Base-by-base conservation (phyloP, 2,888 invertebrate genomes). In the Proisotoma minuta region DNA sequence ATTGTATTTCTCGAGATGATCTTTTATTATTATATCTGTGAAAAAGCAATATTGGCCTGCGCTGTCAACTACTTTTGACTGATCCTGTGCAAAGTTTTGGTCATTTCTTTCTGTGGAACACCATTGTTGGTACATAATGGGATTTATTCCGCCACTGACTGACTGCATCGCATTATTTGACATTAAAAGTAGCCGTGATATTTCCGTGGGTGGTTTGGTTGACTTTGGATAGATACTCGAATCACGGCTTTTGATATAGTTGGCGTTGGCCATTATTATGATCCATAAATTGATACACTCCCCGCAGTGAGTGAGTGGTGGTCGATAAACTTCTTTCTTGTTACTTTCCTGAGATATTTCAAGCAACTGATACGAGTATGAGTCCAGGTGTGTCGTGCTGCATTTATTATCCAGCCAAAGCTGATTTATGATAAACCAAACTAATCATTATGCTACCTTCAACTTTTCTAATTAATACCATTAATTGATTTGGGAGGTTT, bases 211-310 rank as follows among this genome's bases (percentile, higher is more conserved):
- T 43, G 43, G 43, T 20, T 43, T 43, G 15, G 34, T 34, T n/a
- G 43, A 43, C 20, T 43, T 18, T 20, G 5, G 10, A 5, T 15
- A 5, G 43, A 43, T 43, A 20, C 18, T 43, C 5, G 18, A 43
- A 43, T 20, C 43, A 43, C 43, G 5, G 18, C 43, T 43, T 43
- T 43, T 15, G 18, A 18, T 43, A 15, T 43, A 15, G 18, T 43
- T 43, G 18, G 43, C 43, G 18, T 20, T n/a, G n/a, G n/a, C 56
- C 47, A 56, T 56, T 56, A 56, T 56, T 56, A 43, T 56, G 56
- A 56, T 56, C 56, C 40, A 56, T 56, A 56, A 56, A 56, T 56
- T 56, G 56, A 56, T 56, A 56, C 56, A 23, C 56, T 56, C 56
- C 43, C 56, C 56, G 56, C 43, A 43, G 56, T 56, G 56, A 56